Base-by-base conservation (phyloP, 2,888 invertebrate genomes). In the Athrips mouffetella region DNA sequence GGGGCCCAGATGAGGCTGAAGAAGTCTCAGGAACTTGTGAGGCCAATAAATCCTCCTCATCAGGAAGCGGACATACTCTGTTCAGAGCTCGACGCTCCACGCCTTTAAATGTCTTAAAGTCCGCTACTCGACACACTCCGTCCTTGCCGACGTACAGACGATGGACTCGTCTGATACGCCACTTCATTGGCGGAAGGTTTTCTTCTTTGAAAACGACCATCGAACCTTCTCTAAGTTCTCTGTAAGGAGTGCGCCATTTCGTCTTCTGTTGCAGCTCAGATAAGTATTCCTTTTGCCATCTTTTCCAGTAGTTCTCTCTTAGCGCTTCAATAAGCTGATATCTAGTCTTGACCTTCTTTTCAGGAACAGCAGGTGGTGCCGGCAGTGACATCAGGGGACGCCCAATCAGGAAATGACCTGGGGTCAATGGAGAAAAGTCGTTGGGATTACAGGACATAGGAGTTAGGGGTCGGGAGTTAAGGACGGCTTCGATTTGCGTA, bases 401-500 rank as follows among this genome's bases (percentile, higher is more conserved):
- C 6, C 55, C 52, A 15, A 55, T 49, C 8, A 54, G 47, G 30
- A 57, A 57, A 49, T 60, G 58, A 35, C 56, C 56, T 30, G 55
- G 53, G 29, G 52, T 53, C n/a, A 59, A 35, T 2, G 54, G 51
- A 18, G 37, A 41, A n/a, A 55, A 30, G 29, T 57, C 57, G 25
- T 50, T n/a, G 15, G 56, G 56, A 10, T 51, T 42, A 23, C 55
- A 40, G 18, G 54, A 55, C 11, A 58, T 31, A n/a, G 57, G 55
- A 46, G 39, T 50, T 1, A 58, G 37, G 15, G 58, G 57, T 11
- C 56, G n/a, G n/a, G 52, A 51, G 44, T 60, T 58, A 3, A 60
- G 48, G 37, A 58, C 54, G 6, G 56, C 45, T 45, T 57, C 55
- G 33, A 57, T 51, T 47, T 59, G 54, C 16, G 49, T 33, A 31